Evolutionary conservation across 2,888 invertebrate genomes (phyloP), one percentile per base, ranked within the genome.

Genomic region (Morpho helenor): DNA sequence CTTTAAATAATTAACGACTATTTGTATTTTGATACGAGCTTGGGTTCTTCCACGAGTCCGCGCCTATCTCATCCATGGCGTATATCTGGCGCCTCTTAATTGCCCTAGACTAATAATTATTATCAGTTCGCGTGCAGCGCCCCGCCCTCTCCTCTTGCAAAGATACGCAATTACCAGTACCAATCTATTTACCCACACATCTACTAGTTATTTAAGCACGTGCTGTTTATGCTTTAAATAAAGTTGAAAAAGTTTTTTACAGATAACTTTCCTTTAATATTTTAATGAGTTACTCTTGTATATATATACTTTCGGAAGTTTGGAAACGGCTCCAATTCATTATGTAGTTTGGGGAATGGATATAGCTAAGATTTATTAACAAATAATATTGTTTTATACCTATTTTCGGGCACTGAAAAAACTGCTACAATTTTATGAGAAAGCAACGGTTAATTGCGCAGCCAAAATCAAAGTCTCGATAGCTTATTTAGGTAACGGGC

Each of bases 71-170:
- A 75, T 79, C 79, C 73, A 77, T 79, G 80, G 79, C 81, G 79
- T 80, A 79, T 85, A 84, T 84, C 79, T 86, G 89, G 89, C 89
- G 89, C 89, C 88, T 86, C 79, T 82, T 87, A 87, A 88, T 87
- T 84, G 84, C 84, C 73, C 75, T 79, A 80, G 82, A 80, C 79
- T 84, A 83, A 84, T 87, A 87, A 87, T 88, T 84, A 85, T 83
- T 84, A 87, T 84, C 84, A 82, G 84, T 78, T 84, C 75, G 84
- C 86, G 83, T 87, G 85, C 79, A 71, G 71, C 75, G 74, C 76
- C 76, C 78, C 80, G 74, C 80, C 80, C 75, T 68, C 67, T 59
- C 52, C 56, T 67, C 55, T 57, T 67, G 63, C 76, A 79, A 66
- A 71, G 76, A 78, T 79, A 84, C 82, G 77, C 74, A 78, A 68